Base-by-base conservation (phyloP, 1,140 invertebrate genomes). In the Trichomalopsis sarcophagae region DNA sequence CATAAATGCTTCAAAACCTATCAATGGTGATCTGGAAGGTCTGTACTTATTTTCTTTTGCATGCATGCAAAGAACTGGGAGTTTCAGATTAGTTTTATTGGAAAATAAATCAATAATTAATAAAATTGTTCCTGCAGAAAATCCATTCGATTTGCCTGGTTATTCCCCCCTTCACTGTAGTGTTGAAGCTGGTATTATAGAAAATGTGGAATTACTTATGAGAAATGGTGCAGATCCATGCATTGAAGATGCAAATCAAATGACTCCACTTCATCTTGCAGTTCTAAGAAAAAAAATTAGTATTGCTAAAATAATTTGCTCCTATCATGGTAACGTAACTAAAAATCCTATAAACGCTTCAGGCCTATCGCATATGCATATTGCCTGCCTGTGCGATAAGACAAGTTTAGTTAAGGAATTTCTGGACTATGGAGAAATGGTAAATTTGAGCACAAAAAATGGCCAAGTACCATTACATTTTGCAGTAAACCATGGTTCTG, bases 221-320 rank as follows among this genome's bases (percentile, higher is more conserved):
- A 23, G 40, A 50, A 47, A 50, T 50, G 36, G 75, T 11, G 75
- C 75, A 23, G 75, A 77, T 27, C 21, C 17, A n/a, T 77, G 75
- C 36, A 17, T 77, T 44, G 44, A 77, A 50, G 40, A 77, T 50
- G 75, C 21, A 11, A 47, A 44, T 10, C 10, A n/a, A 23, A 40
- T 40, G 23, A n/a, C 23, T 5, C 44, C 75, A 74, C 9, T 74
- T 0, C 33, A 74, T 36, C 27, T 74, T 30, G 71, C 71, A 74
- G 23, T 33, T 3, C 14, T 27, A 13, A 74, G 33, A 74, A 17
- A 36, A 74, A 21, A 74, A 2, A 27, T 27, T 33, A 0, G 30
- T 5, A 74, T 74, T 33, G 71, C 33, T 11, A 74, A 74, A 36
- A 36, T 17, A 36, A 74, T 74, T 30, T 17, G 23, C 7, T 74